phyloP scores from a whole-genome alignment of 2,888 invertebrate species.

The Drosophila limbata region DNA sequence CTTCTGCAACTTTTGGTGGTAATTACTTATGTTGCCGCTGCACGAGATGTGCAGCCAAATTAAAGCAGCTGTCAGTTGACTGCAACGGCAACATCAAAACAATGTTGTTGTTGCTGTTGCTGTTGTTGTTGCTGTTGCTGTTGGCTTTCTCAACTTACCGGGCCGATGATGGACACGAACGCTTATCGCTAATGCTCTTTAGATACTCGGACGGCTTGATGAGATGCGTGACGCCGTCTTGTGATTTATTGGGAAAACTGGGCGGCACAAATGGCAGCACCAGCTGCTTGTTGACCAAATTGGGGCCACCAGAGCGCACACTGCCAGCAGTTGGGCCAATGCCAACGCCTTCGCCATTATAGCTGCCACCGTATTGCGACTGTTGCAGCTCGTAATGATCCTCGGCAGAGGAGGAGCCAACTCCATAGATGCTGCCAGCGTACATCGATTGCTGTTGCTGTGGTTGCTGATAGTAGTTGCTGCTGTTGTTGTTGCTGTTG shows the following conservation, averaged over 20 bases:
- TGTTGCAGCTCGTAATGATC: conserved; percentile 84
- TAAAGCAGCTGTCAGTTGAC: conserved; percentile 38
- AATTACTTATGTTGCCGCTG: conserved; percentile 67
- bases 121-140: neutral
- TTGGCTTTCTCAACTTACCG: conserved; percentile 82
- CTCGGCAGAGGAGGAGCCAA: conserved; percentile 80
- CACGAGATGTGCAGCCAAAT: conserved; percentile 69
- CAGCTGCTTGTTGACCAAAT: conserved; percentile 93
- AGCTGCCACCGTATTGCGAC: conserved; percentile 78
- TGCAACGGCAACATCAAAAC: neutral
- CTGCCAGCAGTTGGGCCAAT: conserved; percentile 36
- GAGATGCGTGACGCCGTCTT: conserved; percentile 92
- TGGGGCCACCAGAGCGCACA: conserved; percentile 85
- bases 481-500: conserved; percentile 40
- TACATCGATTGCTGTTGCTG: conserved; percentile 73
- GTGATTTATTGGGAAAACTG: conserved; percentile 90
- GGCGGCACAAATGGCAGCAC: conserved; percentile 96
- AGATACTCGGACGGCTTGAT: conserved; percentile 97
- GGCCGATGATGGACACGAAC: conserved; percentile 86
- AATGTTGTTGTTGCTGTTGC: neutral
- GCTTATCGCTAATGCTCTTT: conserved; percentile 91
- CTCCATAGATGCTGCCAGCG: conserved; percentile 62
- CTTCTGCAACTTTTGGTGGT: conserved; percentile 59
- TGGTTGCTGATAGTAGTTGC: conserved; percentile 53
- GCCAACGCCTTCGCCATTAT: conserved; percentile 42